Evolutionary conservation across 2,888 invertebrate species (phyloP), one percentile per base, ranked within the genome.

Genomic region (Pherbina coryleti): DNA sequence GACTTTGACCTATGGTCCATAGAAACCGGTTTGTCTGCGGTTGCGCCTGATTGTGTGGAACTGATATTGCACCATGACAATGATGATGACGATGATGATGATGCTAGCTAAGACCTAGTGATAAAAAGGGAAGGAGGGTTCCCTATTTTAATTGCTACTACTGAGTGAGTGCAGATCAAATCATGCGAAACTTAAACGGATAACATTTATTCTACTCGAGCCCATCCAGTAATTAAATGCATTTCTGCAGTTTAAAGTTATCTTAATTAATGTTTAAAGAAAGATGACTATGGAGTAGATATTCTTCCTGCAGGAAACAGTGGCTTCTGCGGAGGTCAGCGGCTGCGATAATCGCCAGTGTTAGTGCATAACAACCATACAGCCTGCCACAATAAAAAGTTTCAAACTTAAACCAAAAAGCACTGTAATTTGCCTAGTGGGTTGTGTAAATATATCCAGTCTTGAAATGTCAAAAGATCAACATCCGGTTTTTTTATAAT

Each of bases 1-100:
- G 75, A 75, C 75, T 75, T 67, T 75, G 75, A 75, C 74, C 74
- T 34, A 31, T 51, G 75, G 67, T 55, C 75, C 74, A 66, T 64
- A n/a, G 66, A 51, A 66, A 51, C 51, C 4, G 19, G 64, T 37
- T 49, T 75, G 66, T 11, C 14, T 17, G 22, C 8, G 60, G 14
- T 28, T 71, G 25, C 19, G 67, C 67, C 22, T 19, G n/a, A 60
- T 14, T 28, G 28, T 60, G 31, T 19, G 19, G 69, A 69, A 22
- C 19, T 28, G 31, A 49, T 9, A 22, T 31, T 28, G 8, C 7
- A 37, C 8, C 19, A 71, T 55, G 71, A n/a, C 14, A 51, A 9
- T 74, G 44, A 22, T 69, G 49, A 11, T 17, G 69, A 49, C 44
- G 9, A 25, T 37, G 66, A 5, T n/a, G 44, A 1, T 44, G 66